A percentile compares a stretch with the other conserved stretches of the same genome.
phyloP scores from a whole-genome alignment of 2,888 invertebrate species.

The Mechanitis messenoides region DNA sequence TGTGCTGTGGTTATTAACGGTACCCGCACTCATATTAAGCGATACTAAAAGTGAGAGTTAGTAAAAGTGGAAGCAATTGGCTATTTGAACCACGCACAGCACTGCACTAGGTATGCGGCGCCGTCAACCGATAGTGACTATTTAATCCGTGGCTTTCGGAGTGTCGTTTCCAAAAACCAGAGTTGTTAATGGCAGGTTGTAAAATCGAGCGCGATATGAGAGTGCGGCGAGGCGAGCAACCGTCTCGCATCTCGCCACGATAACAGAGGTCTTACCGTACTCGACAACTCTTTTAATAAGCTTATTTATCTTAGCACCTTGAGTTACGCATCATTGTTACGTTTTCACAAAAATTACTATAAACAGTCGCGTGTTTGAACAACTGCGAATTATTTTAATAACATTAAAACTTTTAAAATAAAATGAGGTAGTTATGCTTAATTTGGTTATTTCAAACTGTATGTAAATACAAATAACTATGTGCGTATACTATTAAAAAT shows the following conservation, averaged over 20 bases:
- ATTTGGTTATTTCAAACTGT: too few species aligned
- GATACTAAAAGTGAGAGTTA: constrained; percentile 54
- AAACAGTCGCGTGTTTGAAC: constrained; percentile 27
- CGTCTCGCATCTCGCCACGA: constrained; percentile 66
- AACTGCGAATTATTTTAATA: constrained; percentile 18
- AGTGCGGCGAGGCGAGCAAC: constrained; percentile 53
- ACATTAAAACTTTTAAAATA: neutral
- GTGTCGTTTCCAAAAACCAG: constrained; percentile 66
- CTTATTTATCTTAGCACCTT: constrained; percentile 64
- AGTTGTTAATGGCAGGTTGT: constrained; percentile 64
- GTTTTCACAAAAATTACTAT: constrained; percentile 29
- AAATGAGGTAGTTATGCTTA: too few species aligned
- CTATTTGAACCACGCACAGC: constrained; percentile 49
- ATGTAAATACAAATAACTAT: too few species aligned
- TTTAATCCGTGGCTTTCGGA: constrained; percentile 59
- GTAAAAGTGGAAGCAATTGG: constrained; percentile 48
- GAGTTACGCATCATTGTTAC: constrained; percentile 49
- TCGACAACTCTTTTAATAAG: constrained; percentile 63
- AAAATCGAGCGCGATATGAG: constrained; percentile 60
- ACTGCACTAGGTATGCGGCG: constrained; percentile 42
- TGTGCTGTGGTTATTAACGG: constrained; percentile 47
- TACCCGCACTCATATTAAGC: constrained; percentile 51
- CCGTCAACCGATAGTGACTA: constrained; percentile 49
- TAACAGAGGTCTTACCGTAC: constrained; percentile 63
- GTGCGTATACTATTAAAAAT: too few species aligned